Evolutionary conservation across 2,797 vertebrate species (phyloP).

Genomic region (Falco naumanni): DNA sequence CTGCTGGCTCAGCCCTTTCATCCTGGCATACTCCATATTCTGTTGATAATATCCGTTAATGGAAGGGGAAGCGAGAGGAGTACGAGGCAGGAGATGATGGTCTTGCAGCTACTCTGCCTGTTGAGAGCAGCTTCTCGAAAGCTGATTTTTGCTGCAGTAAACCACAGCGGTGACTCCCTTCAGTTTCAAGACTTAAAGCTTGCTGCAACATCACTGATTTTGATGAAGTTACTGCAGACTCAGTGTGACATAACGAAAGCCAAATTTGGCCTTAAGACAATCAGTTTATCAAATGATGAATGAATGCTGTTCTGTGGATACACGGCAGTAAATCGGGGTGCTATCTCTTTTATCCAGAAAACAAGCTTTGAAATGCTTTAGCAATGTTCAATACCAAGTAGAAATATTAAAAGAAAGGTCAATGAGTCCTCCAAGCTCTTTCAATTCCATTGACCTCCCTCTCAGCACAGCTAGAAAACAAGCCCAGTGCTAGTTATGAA

Average conservation of each 20-base stretch:
- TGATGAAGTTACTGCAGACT: background rate
- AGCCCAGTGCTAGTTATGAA: background rate
- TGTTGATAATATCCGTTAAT: background rate
- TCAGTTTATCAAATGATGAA: background rate
- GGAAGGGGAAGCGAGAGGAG: background rate
- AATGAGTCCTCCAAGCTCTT: background rate
- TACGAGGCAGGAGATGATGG: background rate
- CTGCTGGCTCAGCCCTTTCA: background rate
- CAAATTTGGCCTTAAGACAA: background rate
- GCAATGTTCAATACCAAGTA: background rate
- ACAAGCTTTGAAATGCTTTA: background rate
- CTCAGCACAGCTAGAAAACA: background rate
- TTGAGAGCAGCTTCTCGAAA: slow-evolving; percentile 6
- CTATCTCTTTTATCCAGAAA: background rate
- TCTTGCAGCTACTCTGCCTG: background rate
- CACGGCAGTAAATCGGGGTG: background rate
- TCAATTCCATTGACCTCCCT: background rate
- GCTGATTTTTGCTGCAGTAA: background rate
- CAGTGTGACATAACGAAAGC: background rate
- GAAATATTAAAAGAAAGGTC: background rate
- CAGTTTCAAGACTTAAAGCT: background rate
- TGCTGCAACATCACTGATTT: background rate
- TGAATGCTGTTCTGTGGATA: background rate
- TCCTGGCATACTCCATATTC: background rate
- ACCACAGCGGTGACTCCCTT: background rate